Percentiles rank a stretch among this genome's conserved stretches.
phyloP scores from a whole-genome alignment of 2,888 invertebrate species.

The Ctena decussata region DNA sequence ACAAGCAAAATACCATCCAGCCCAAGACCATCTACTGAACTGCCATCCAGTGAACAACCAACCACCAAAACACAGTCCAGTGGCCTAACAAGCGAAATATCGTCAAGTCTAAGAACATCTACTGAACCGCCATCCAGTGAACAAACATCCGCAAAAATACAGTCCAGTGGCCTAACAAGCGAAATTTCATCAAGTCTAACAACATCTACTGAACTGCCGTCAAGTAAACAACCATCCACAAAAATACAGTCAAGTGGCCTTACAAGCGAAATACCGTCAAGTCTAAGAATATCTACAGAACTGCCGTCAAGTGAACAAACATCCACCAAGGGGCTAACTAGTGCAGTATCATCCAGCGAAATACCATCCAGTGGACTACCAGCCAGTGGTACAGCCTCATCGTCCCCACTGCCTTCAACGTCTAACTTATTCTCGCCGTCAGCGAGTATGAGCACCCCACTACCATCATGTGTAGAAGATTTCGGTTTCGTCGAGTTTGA shows the following conservation, averaged over 20 bases:
- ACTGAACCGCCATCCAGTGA: background rate
- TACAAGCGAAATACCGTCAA: no score
- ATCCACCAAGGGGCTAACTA: background rate
- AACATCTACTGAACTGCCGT: background rate
- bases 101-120: background rate
- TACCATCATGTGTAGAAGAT: background rate
- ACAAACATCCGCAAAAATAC: background rate
- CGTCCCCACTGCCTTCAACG: background rate
- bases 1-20: background rate
- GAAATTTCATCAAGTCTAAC: background rate
- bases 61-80: no score
- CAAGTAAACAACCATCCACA: background rate
- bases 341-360: background rate
- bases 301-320: background rate
- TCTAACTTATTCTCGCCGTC: background rate
- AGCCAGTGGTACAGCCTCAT: background rate
- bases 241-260: no score
- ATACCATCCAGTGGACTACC: background rate
- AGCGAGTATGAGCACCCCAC: background rate
- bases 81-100: background rate
- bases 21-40: background rate
- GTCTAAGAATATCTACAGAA: background rate
- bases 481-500: background rate
- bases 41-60: background rate
- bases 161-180: background rate